These are phyloP conservation scores for Epizoanthus rinbou DNA, from an alignment of 92 coral and sea anemone genomes.

Conservation along the genomic window DNA sequence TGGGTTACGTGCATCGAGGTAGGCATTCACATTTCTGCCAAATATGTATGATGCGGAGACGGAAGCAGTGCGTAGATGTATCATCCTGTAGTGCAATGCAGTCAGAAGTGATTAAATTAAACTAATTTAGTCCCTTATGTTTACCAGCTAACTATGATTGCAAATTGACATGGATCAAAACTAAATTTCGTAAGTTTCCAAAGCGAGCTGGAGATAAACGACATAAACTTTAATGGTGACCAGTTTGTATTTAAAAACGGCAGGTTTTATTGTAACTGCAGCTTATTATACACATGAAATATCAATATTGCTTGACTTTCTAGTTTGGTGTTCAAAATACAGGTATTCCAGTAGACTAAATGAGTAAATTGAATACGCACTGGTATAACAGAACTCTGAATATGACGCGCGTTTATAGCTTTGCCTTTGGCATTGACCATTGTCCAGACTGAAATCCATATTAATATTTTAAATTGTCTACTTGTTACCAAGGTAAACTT, in stretches of 20 bases:
- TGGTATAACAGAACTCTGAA: no score
- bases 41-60: neutral
- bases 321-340: neutral
- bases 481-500: neutral
- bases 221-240: neutral
- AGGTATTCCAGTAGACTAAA: no score
- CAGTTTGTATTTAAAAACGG: no score
- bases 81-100: neutral
- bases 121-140: neutral
- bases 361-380: no score
- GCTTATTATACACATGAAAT: neutral
- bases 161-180: neutral
- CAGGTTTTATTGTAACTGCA: neutral
- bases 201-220: neutral
- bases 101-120: neutral
- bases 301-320: neutral
- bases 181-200: neutral
- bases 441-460: no score
- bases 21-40: constrained; percentile 20
- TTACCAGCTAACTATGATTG: neutral
- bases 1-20: constrained; percentile 98
- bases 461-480: neutral
- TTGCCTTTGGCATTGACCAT: no score
- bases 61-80: neutral
- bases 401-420: no score